Evolutionary conservation across 2,888 invertebrate species (phyloP), one percentile per base, ranked within the genome.

Genomic region (Cheilosia vulpina): DNA sequence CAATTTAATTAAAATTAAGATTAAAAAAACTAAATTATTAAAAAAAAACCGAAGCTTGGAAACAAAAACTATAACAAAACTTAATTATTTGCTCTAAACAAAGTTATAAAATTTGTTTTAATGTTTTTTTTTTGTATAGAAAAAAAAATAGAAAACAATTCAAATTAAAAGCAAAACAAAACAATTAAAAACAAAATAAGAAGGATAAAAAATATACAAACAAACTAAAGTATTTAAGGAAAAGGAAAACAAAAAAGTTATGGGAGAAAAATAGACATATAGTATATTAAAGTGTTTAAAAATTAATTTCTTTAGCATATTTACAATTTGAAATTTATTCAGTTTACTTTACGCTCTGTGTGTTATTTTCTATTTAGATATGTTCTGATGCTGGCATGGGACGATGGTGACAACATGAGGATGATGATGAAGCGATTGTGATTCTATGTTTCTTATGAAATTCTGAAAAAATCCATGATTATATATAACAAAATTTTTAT

Each of bases 101-200:
- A 78, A 81, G 82, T 75, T 76, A 78, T 79, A 82, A 73, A 52
- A 78, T 87, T 87, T 87, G 87, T 87, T 75, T 83, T 71, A 55
- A 73, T 66, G 52, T 1, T 52, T 73, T 62, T 53, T 45, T 41
- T 68, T 58, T 52, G n/a, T 68, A 27, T 66, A 17, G 9, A 57
- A 65, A 52, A 62, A 27, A 31, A 55, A 68, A 81, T n/a, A 57
- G 45, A 77, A 81, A 69, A 60, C 52, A 38, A 58, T 66, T 66
- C 21, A 84, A 85, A 79, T 60, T 69, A 82, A 73, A 73, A 75
- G 76, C 69, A 83, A 88, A 76, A 87, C 50, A 83, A 87, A 87
- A 87, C 72, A 78, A 87, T 76, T 83, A 65, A 68, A 87, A 65
- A 77, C 63, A 72, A 62, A 15, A 50, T 57, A 21, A 63, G 47